Conservation (phyloP, 2,113 vertebrate species). For the Murina feae region DNA sequence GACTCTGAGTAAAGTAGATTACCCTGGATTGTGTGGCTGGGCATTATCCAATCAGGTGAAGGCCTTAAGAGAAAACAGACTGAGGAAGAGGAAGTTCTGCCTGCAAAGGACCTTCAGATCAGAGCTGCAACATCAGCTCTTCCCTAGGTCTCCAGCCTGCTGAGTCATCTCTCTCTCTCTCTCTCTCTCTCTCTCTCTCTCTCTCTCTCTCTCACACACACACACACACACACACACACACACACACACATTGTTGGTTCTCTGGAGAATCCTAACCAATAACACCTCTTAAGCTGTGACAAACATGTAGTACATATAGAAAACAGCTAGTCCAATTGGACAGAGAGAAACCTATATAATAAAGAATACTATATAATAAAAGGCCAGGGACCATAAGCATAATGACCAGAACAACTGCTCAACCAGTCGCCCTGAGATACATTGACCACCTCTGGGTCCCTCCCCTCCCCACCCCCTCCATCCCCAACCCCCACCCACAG, state of each 20-base stretch:
- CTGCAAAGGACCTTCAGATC: background rate
- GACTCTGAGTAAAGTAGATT: background rate
- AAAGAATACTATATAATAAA: too few relatives aligned
- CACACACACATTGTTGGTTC: background rate
- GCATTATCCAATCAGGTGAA: background rate
- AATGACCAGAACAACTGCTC: too few relatives aligned
- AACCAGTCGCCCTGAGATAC: too few relatives aligned
- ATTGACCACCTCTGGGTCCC: too few relatives aligned
- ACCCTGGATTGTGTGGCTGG: background rate
- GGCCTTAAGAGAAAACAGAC: background rate
- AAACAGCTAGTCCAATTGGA: background rate
- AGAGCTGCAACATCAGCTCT: background rate
- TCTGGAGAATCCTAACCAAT: background rate
- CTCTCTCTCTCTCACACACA: background rate
- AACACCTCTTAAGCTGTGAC: background rate
- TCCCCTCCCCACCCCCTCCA: too few relatives aligned
- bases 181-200: background rate
- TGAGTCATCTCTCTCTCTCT: background rate
- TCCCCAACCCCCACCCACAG: too few relatives aligned
- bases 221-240: background rate
- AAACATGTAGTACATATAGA: background rate
- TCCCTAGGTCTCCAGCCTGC: background rate
- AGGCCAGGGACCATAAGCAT: too few relatives aligned
- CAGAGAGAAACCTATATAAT: too few relatives aligned
- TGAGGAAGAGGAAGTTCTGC: background rate